Base-by-base conservation (phyloP, 2,888 invertebrate genomes). In the Sialis lutaria region DNA sequence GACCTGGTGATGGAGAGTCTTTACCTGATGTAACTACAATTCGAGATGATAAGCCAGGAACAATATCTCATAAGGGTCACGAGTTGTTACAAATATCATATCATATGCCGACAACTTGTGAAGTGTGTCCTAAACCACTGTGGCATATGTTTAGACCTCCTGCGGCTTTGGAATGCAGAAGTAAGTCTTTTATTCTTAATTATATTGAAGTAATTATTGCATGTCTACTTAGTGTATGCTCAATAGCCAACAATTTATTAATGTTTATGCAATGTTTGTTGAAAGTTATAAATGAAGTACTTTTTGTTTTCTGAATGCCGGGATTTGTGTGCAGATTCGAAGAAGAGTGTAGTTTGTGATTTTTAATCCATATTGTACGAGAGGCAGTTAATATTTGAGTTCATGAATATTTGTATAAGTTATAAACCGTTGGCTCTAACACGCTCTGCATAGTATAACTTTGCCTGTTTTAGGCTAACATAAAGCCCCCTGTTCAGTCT, bases 61-160 rank as follows among this genome's bases (percentile, higher is more conserved):
- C 79, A 10, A 73, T 85, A 54, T 74, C 77, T 57, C 79, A 89
- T 63, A 91, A 91, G 66, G 87, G 96, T 9, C 97, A 98, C 70
- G 96, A 96, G 69, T 88, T 97, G 63, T 78, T 95, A 53, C 85
- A 88, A 65, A 90, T 97, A 60, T 89, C 89, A 56, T 97, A 90
- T 70, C 95, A 97, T 68, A 96, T 95, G 81, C 96, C 97, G 48
- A 93, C 96, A 8, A 86, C 89, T 55, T 98, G 97, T 71, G 97
- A 97, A 72, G 86, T 91, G 55, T 98, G 98, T 74, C 82, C 91
- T 53, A 92, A 91, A 61, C 93, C 93, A 58, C 75, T 97, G 56
- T 97, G 93, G 90, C 86, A 95, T 68, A 86, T 97, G 82, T 87
- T 98, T 68, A 83, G 93, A 60, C 97, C 97, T 55, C 96, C 97